Evolutionary conservation across 1,140 invertebrate genomes (phyloP).

Genomic region (Heterodera carotae): DNA sequence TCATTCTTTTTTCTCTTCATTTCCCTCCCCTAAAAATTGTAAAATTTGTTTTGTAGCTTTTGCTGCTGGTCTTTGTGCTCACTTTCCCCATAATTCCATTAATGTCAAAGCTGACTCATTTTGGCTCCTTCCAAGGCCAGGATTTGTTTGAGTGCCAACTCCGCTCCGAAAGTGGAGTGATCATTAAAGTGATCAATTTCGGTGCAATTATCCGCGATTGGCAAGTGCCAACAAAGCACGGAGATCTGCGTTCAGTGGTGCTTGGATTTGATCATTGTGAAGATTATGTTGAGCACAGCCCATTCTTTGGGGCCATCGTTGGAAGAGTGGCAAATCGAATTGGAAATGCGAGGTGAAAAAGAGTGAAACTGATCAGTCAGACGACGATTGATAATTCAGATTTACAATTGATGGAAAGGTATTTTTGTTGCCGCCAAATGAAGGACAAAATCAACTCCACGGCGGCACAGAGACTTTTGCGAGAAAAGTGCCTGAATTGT

Average conservation of each 20-base stretch:
- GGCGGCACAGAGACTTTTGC: conserved; percentile 25
- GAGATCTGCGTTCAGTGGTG: conserved; percentile 17
- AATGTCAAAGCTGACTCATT: conserved; percentile 4
- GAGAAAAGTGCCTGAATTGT: conserved; percentile 23
- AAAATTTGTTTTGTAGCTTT: not conserved
- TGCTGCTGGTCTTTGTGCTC: not conserved
- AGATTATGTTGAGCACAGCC: conserved; percentile 23
- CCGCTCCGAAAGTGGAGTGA: conserved; percentile 9
- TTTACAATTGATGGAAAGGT: conserved; percentile 16
- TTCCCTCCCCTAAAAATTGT: too few relatives aligned
- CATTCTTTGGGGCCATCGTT: conserved; percentile 24
- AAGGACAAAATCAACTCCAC: conserved; percentile 28
- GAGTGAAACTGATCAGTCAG: too few relatives aligned
- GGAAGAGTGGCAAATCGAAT: conserved; percentile 26
- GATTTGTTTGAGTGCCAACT: conserved; percentile 23
- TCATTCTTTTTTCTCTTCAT: too few relatives aligned
- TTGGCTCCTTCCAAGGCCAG: conserved; percentile 26
- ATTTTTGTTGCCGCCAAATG: conserved; percentile 15
- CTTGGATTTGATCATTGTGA: conserved; percentile 28
- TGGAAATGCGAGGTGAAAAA: conserved; percentile 15
- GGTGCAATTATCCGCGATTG: conserved; percentile 28
- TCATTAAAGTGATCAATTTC: conserved; percentile 24
- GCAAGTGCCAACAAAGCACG: not conserved
- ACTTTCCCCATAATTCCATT: too few relatives aligned
- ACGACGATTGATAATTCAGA: not conserved